These are phyloP conservation scores for Belgica antarctica DNA, from an alignment of 2,888 invertebrate species.

Conservation along the genomic window DNA sequence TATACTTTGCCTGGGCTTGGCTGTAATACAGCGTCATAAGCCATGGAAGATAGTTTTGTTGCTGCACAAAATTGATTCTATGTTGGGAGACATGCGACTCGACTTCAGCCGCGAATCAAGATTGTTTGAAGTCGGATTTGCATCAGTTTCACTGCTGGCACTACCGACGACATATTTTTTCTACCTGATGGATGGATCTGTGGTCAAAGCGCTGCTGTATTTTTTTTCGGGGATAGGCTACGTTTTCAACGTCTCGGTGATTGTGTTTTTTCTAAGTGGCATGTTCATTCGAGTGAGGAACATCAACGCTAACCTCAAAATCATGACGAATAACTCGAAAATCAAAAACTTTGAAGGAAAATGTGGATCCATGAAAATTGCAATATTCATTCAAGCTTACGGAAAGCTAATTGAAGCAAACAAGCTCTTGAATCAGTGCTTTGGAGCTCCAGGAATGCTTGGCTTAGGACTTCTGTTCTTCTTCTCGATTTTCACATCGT, in stretches of 20 bases:
- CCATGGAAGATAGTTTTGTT: no score
- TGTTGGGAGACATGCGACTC: no score
- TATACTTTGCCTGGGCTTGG: constrained; percentile 17
- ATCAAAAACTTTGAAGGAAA: not conserved
- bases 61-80: no score
- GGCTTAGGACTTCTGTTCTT: constrained; percentile 28
- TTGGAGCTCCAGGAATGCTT: constrained; percentile 15
- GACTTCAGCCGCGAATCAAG: no score
- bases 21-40: no score
- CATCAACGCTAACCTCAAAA: not conserved
- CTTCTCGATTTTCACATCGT: not conserved
- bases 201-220: constrained; percentile 17
- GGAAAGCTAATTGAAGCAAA: not conserved
- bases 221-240: not conserved
- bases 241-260: not conserved
- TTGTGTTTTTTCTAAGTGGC: not conserved
- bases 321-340: not conserved
- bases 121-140: no score
- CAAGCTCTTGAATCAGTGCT: not conserved
- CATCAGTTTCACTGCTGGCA: no score
- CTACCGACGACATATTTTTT: not conserved
- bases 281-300: not conserved
- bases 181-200: not conserved
- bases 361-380: not conserved
- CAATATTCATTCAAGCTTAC: constrained; percentile 4